Percentiles rank a stretch among this genome's conserved stretches.
These are phyloP conservation scores for Phrynocephalus vlangalii DNA, from an alignment of 2,797 vertebrate genomes.

Conservation along the genomic window DNA sequence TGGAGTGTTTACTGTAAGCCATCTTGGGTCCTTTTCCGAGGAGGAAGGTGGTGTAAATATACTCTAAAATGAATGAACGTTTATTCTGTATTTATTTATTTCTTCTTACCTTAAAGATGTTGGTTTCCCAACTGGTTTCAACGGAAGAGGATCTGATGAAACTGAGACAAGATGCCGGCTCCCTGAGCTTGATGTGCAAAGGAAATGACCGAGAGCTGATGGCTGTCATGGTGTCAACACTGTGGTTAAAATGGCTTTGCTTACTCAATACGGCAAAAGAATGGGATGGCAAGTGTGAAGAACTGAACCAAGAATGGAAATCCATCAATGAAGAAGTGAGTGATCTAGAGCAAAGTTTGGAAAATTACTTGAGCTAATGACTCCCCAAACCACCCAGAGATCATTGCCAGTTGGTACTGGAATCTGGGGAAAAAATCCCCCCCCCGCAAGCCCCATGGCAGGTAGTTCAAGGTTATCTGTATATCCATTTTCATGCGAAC, in stretches of 20 bases:
- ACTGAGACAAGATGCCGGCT: slow-evolving; percentile 65
- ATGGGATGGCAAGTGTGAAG: slow-evolving; percentile 79
- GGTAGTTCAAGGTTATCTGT: too few species aligned
- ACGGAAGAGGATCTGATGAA: slow-evolving; percentile 71
- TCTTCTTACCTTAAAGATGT: slow-evolving; percentile 63
- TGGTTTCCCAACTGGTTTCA: slow-evolving; percentile 66
- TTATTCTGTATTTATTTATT: too few species aligned
- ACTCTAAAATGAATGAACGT: too few species aligned
- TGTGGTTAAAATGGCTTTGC: slow-evolving; percentile 81
- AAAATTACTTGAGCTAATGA: too few species aligned
- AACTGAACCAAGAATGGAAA: slow-evolving; percentile 85
- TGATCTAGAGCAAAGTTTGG: not conserved
- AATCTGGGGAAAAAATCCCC: too few species aligned
- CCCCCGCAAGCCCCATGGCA: too few species aligned
- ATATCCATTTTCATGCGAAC: not conserved
- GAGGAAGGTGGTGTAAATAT: too few species aligned
- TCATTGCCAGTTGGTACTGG: too few species aligned
- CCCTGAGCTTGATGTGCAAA: slow-evolving; percentile 55
- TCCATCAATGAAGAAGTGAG: slow-evolving; percentile 85
- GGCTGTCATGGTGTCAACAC: slow-evolving; percentile 30
- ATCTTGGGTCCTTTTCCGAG: too few species aligned
- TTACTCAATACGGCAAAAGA: slow-evolving; percentile 74
- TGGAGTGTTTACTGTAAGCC: too few species aligned
- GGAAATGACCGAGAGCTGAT: not conserved
- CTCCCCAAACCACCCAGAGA: too few species aligned